These are phyloP conservation scores for Odontocerum albicorne DNA, from an alignment of 2,888 invertebrate species.

Conservation along the genomic window DNA sequence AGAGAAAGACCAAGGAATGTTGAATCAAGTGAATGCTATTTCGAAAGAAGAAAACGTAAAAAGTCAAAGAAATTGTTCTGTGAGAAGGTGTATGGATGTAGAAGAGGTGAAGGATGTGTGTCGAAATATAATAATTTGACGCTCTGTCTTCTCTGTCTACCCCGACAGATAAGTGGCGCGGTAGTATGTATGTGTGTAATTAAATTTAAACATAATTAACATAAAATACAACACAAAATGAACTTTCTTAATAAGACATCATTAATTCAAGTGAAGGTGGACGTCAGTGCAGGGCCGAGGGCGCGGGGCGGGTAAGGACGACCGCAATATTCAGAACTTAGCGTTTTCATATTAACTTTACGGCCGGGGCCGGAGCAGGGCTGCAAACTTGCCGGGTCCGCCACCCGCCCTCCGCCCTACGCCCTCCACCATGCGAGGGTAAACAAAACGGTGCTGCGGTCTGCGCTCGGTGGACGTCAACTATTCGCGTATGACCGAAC, in stretches of 20 bases:
- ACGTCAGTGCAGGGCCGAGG: neutral
- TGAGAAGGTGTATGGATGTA: too few relatives aligned
- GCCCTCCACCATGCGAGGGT: constrained; percentile 23
- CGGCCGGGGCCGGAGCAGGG: constrained; percentile 18
- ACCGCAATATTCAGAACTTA: constrained; percentile 26
- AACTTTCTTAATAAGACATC: constrained; percentile 2
- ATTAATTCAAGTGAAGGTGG: neutral
- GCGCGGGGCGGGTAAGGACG: neutral
- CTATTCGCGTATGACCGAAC: constrained; percentile 21
- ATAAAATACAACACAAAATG: too few relatives aligned
- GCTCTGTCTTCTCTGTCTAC: too few relatives aligned
- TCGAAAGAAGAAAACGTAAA: too few relatives aligned
- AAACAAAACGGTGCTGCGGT: constrained; percentile 35
- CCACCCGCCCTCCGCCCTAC: neutral
- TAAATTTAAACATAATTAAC: too few relatives aligned
- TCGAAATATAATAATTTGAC: too few relatives aligned
- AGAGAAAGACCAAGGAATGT: too few relatives aligned
- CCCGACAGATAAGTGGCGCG: too few relatives aligned
- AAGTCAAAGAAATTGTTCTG: too few relatives aligned
- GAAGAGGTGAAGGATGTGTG: too few relatives aligned
- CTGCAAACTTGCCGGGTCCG: neutral
- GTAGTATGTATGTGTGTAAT: too few relatives aligned
- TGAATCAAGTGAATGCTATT: too few relatives aligned
- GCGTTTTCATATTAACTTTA: constrained; percentile 32
- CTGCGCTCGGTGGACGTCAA: constrained; percentile 19